Percentiles rank a stretch among this genome's conserved stretches.
Conservation (phyloP, 1,140 invertebrate genomes). For the Fopius arisanus region DNA sequence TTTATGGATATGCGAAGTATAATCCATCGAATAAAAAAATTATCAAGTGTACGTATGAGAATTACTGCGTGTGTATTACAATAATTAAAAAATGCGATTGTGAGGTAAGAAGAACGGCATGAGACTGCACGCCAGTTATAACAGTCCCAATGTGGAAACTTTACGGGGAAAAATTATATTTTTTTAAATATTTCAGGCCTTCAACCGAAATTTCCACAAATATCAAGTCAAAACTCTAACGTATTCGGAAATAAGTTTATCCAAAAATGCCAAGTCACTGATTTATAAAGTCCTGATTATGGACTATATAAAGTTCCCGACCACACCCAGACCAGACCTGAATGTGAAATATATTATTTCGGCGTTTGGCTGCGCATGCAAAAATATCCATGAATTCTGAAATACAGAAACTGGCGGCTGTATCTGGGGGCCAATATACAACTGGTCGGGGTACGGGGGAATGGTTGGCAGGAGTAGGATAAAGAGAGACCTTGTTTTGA, state of each 20-base stretch:
- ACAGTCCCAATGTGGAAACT: background rate
- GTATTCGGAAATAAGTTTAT: too few species aligned
- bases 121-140: background rate
- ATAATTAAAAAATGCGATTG: background rate
- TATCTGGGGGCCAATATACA: background rate
- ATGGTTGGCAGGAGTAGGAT: background rate
- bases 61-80: background rate
- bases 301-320: too few species aligned
- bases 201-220: too few species aligned
- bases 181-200: too few species aligned
- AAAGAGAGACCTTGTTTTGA: constrained; percentile 47
- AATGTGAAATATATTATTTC: too few species aligned
- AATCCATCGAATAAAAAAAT: background rate
- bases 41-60: background rate
- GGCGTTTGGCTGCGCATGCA: background rate
- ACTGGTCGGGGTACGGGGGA: background rate
- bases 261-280: too few species aligned
- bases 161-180: too few species aligned
- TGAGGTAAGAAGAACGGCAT: background rate
- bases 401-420: background rate
- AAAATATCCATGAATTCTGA: constrained; percentile 3
- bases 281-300: too few species aligned
- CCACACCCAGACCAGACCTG: too few species aligned
- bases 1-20: background rate
- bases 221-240: too few species aligned